Evolutionary conservation across 2,113 vertebrate species (phyloP).

Genomic region (Triplophysa dalaica): DNA sequence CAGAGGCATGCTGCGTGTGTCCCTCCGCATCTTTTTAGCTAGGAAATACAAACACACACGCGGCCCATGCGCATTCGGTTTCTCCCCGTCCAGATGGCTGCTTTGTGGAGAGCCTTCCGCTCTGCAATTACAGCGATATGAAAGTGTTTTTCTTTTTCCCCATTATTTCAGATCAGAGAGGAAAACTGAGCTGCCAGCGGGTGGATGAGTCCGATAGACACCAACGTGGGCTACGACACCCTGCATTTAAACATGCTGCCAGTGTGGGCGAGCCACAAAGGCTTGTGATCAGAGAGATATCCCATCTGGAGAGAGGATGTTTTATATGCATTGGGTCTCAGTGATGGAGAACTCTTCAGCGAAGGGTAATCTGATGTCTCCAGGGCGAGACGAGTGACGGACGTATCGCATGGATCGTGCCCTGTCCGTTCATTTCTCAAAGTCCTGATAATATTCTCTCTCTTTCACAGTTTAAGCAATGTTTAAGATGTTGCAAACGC

Average conservation of each 20-base stretch:
- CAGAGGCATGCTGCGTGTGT: conserved; percentile 35
- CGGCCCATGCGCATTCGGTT: conserved; percentile 34
- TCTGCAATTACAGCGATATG: conserved; percentile 51
- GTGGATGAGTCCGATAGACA: conserved; percentile 50
- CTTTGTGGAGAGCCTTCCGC: conserved; percentile 48
- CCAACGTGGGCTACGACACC: conserved; percentile 45
- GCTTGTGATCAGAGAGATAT: conserved; percentile 41
- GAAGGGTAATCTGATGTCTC: conserved; percentile 4
- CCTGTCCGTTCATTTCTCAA: conserved; percentile 12
- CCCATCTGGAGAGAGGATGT: conserved; percentile 57
- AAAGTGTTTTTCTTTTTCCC: conserved; percentile 40
- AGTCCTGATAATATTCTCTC: conserved; percentile 11
- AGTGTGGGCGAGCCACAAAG: conserved; percentile 57
- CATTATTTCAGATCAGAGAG: conserved; percentile 45
- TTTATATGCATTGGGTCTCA: conserved; percentile 62
- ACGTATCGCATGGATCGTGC: not conserved
- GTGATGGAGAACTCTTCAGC: conserved; percentile 30
- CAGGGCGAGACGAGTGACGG: conserved; percentile 11
- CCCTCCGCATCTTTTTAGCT: conserved; percentile 19
- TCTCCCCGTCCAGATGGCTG: conserved; percentile 54
- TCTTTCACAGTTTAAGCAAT: not conserved
- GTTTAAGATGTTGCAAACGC: no score
- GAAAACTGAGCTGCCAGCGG: conserved; percentile 45
- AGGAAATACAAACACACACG: conserved; percentile 32
- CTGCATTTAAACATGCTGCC: conserved; percentile 53